Conservation (phyloP, 2,797 vertebrate genomes). For the Ispidina picta region DNA sequence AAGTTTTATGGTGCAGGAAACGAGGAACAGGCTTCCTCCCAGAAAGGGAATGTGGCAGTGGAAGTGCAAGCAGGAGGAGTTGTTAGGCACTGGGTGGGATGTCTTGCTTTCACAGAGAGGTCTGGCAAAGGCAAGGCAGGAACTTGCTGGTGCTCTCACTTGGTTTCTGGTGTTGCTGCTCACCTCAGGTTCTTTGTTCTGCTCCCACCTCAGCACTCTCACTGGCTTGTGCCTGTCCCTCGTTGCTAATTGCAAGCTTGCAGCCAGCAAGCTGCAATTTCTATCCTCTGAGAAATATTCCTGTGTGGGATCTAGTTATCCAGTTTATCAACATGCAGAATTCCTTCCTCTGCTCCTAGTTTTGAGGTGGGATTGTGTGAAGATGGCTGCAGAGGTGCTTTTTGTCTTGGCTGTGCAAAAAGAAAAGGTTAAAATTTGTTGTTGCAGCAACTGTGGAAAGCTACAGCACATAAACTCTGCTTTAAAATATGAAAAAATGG, state of each 20-base stretch:
- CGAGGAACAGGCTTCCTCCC: conserved; percentile 6
- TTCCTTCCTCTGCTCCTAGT: conserved; percentile 8
- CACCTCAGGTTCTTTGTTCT: not conserved
- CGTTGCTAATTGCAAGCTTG: fast-evolving
- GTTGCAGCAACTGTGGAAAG: not conserved
- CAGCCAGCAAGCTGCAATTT: not conserved
- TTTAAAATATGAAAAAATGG: conserved; percentile 65
- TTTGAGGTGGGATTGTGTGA: not conserved
- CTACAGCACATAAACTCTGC: conserved; percentile 21
- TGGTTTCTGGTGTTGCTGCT: not conserved
- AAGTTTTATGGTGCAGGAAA: conserved; percentile 17
- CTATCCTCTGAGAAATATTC: conserved; percentile 67
- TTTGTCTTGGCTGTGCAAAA: not conserved
- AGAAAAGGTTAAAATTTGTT: conserved; percentile 60
- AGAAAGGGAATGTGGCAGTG: not conserved
- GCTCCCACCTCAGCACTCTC: not conserved
- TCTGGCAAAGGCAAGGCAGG: not conserved
- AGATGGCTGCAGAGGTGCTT: conserved; percentile 24
- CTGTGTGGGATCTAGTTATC: conserved; percentile 47
- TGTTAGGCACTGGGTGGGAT: not conserved
- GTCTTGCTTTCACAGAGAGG: not conserved
- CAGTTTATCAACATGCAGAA: conserved; percentile 55
- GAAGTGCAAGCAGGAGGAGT: not conserved
- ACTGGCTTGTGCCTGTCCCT: not conserved
- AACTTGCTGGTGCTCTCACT: not conserved